phyloP scores from a whole-genome alignment of 1,140 invertebrate genomes.

The Dendroctonus ponderosae region DNA sequence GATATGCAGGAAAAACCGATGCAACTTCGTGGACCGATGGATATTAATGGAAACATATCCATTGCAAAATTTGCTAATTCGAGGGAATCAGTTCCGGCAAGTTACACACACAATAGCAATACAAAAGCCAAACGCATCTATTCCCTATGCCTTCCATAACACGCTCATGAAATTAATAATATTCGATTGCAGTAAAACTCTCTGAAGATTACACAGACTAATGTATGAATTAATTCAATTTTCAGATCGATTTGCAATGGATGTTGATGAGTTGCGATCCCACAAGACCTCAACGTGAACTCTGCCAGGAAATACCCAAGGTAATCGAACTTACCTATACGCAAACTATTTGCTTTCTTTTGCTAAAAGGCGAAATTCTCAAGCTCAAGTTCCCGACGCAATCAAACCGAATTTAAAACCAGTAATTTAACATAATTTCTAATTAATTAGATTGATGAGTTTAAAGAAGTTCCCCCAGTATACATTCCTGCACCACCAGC shows the following conservation, averaged over 20 bases:
- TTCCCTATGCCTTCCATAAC: not conserved
- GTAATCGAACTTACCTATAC: constrained; percentile 5
- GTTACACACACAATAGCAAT: not conserved
- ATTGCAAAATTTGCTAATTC: constrained; percentile 62
- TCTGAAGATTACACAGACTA: no score
- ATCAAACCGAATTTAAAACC: no score
- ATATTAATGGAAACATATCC: constrained; percentile 66
- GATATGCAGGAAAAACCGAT: constrained; percentile 51
- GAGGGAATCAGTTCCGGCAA: constrained; percentile 64
- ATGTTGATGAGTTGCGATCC: constrained; percentile 78
- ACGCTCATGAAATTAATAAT: no score
- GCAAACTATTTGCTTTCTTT: no score
- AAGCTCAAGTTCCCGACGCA: no score
- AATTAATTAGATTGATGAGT: not conserved
- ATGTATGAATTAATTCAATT: not conserved
- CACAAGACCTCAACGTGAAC: constrained; percentile 65
- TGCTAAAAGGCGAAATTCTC: no score
- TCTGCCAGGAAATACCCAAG: constrained; percentile 67
- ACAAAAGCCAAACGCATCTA: not conserved
- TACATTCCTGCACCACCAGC: not conserved
- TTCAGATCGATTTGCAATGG: constrained; percentile 77
- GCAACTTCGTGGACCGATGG: constrained; percentile 59
- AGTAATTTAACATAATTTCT: constrained; percentile 1
- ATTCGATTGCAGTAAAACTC: no score
- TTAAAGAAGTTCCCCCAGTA: no score